Evolutionary conservation across 2,797 vertebrate species (phyloP).

Genomic region (Gambelia wislizenii): DNA sequence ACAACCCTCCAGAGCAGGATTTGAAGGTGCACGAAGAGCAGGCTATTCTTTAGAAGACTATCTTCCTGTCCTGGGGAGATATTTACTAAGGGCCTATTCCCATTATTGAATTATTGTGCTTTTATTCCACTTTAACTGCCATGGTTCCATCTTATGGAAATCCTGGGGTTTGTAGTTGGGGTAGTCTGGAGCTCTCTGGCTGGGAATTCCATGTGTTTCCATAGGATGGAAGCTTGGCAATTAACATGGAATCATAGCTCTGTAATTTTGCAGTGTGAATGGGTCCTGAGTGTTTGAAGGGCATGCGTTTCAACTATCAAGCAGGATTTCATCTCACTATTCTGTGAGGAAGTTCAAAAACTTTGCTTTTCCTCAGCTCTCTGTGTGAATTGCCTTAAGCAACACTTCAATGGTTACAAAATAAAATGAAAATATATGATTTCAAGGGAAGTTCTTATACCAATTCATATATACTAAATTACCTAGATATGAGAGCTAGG

Average conservation of each 20-base stretch:
- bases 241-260: too few relatives aligned
- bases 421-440: slow-evolving; percentile 48
- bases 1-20: background rate
- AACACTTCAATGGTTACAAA: slow-evolving; percentile 48
- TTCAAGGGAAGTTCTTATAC: slow-evolving; percentile 20
- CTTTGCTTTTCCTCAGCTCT: slow-evolving; percentile 5
- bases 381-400: slow-evolving; percentile 41
- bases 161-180: too few relatives aligned
- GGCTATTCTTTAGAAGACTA: background rate
- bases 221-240: too few relatives aligned
- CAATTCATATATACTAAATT: slow-evolving; percentile 35
- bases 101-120: too few relatives aligned
- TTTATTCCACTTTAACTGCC: too few relatives aligned
- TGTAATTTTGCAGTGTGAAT: too few relatives aligned
- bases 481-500: slow-evolving; percentile 25
- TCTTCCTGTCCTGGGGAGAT: slow-evolving; percentile 9
- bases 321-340: slow-evolving; percentile 45
- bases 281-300: too few relatives aligned
- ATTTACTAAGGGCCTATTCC: background rate
- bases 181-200: too few relatives aligned
- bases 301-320: slow-evolving; percentile 45
- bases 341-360: slow-evolving; percentile 16
- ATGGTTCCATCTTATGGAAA: too few relatives aligned
- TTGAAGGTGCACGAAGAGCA: background rate
- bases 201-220: too few relatives aligned